phyloP scores from a whole-genome alignment of 2,113 vertebrate species.

The Sebastes schlegelii region DNA sequence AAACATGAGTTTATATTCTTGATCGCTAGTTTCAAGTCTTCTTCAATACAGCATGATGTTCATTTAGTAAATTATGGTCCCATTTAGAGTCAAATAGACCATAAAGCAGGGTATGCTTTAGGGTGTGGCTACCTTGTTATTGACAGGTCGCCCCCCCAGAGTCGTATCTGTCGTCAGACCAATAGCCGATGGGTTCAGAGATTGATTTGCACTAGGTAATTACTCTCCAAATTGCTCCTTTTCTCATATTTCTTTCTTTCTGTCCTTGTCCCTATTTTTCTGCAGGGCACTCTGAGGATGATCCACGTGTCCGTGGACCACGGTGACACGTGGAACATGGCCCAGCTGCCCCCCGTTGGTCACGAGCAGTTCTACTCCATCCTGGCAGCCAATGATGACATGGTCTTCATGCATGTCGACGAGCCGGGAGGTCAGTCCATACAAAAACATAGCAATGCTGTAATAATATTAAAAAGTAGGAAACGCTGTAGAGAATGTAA shows the following conservation, averaged over 20 bases:
- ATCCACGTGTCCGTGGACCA: slow-evolving; percentile 92
- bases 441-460: background rate
- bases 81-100: no score
- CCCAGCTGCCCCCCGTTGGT: slow-evolving; percentile 92
- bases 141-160: no score
- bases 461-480: background rate
- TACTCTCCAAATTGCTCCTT: background rate
- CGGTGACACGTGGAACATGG: slow-evolving; percentile 93
- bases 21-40: no score
- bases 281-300: slow-evolving; percentile 86
- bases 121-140: no score
- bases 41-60: no score
- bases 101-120: no score
- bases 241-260: background rate
- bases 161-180: no score
- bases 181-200: no score
- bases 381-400: slow-evolving; percentile 90
- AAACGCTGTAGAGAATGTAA: background rate
- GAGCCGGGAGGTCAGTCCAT: slow-evolving; percentile 89
- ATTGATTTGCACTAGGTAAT: background rate
- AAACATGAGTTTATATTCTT: no score
- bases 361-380: slow-evolving; percentile 98
- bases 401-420: slow-evolving; percentile 97
- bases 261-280: background rate
- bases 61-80: no score